phyloP scores from a whole-genome alignment of 2,797 vertebrate species.

The Rhinophrynus dorsalis region DNA sequence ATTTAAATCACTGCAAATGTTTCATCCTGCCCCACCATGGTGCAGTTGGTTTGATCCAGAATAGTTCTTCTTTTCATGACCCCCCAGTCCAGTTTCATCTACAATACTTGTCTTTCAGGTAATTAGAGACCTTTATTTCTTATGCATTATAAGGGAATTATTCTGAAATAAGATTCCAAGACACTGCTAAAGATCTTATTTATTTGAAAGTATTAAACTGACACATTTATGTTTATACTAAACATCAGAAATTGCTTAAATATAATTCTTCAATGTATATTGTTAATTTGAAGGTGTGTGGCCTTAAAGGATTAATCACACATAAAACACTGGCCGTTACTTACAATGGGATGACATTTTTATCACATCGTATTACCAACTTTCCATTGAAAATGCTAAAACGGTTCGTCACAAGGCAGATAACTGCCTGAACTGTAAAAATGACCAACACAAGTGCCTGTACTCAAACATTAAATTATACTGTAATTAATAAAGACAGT shows the following conservation, averaged over 20 bases:
- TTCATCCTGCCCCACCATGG: no score
- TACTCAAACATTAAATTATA: constrained; percentile 90
- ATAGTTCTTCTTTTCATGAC: no score
- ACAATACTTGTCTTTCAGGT: no score
- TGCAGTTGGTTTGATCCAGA: no score
- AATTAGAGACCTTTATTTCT: no score
- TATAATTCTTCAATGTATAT: constrained; percentile 65
- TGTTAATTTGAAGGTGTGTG: constrained; percentile 78
- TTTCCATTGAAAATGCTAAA: constrained; percentile 79
- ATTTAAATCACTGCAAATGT: no score
- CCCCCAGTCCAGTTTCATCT: no score
- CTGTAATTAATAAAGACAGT: constrained; percentile 97
- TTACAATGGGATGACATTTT: constrained; percentile 75
- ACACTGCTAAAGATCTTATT: constrained; percentile 38
- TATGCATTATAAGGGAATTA: no score
- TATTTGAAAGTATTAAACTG: constrained; percentile 47
- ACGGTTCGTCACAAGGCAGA: constrained; percentile 81
- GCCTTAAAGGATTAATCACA: constrained; percentile 75
- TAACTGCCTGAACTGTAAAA: constrained; percentile 76
- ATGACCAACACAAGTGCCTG: constrained; percentile 78
- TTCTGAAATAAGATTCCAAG: constrained; percentile 10
- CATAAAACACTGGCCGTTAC: constrained; percentile 78
- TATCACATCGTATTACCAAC: constrained; percentile 81
- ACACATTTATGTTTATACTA: constrained; percentile 42
- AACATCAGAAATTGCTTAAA: constrained; percentile 56